These are phyloP conservation scores for Tethea ocularis DNA, from an alignment of 2,888 invertebrate genomes.

Conservation along the genomic window DNA sequence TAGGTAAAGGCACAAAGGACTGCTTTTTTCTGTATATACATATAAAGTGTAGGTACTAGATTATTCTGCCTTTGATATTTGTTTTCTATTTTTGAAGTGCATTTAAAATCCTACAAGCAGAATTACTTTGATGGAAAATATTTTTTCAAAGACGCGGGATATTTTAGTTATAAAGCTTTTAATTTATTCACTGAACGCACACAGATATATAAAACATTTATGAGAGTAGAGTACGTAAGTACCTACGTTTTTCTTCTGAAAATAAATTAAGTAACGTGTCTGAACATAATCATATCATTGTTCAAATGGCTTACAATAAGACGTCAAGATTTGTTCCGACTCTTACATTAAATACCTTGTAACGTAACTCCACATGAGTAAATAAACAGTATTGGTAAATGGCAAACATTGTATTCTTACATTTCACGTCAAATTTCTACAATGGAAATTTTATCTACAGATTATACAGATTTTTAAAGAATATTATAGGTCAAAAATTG, in stretches of 20 bases:
- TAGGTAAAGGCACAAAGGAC: too few relatives aligned
- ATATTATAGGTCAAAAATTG: too few relatives aligned
- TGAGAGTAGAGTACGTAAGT: neutral
- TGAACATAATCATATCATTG: constrained; percentile 5
- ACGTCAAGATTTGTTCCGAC: constrained; percentile 6
- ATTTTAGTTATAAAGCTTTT: neutral
- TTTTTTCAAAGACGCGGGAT: neutral
- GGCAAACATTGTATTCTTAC: neutral
- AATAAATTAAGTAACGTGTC: neutral
- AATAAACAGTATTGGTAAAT: too few relatives aligned
- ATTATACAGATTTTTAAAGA: too few relatives aligned
- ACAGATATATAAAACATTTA: neutral
- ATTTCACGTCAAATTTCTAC: neutral
- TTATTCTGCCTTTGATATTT: neutral
- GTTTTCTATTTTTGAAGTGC: neutral
- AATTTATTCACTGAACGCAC: constrained; percentile 3
- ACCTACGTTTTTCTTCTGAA: neutral
- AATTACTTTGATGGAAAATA: neutral
- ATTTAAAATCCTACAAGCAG: neutral
- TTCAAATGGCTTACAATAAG: constrained; percentile 5
- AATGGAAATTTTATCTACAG: too few relatives aligned
- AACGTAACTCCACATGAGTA: too few relatives aligned
- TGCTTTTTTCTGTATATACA: too few relatives aligned
- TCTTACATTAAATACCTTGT: constrained; percentile 5
- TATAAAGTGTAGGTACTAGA: too few relatives aligned